Conservation (phyloP, 2,888 invertebrate species). For the Tetheella fluctuosa region DNA sequence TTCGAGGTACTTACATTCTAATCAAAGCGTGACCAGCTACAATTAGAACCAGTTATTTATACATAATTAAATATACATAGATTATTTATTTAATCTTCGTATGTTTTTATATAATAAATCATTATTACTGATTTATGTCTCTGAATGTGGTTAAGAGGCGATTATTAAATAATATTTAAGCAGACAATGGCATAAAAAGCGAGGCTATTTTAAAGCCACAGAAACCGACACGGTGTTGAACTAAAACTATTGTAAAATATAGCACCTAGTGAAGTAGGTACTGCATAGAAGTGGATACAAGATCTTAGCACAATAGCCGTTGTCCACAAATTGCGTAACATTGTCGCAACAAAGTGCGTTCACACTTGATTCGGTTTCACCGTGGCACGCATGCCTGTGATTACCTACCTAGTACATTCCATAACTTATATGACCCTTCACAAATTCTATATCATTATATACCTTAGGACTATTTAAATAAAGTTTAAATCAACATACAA, state of each 20-base stretch:
- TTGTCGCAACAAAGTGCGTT: slow-evolving; percentile 60
- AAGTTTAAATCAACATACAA: neutral
- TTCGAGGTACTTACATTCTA: too few relatives aligned
- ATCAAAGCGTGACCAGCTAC: too few relatives aligned
- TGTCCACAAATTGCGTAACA: slow-evolving; percentile 47
- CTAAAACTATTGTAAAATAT: slow-evolving; percentile 3
- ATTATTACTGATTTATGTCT: too few relatives aligned
- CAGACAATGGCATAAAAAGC: too few relatives aligned
- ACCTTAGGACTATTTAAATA: neutral
- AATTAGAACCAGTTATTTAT: too few relatives aligned
- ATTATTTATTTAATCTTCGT: too few relatives aligned
- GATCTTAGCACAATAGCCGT: slow-evolving; percentile 37
- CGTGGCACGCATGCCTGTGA: slow-evolving; percentile 22
- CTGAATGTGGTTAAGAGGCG: too few relatives aligned
- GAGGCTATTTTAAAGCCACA: too few relatives aligned
- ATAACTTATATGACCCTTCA: neutral
- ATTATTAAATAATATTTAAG: too few relatives aligned
- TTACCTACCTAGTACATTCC: slow-evolving; percentile 2
- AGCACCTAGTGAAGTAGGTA: slow-evolving; percentile 2
- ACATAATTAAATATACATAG: too few relatives aligned
- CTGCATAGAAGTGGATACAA: slow-evolving; percentile 6
- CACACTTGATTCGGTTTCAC: slow-evolving; percentile 70
- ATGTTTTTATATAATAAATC: too few relatives aligned
- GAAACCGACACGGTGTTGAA: neutral
- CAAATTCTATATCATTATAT: neutral